Percentiles rank a stretch among this genome's conserved stretches.
Evolutionary conservation across 2,113 vertebrate species (phyloP).

Genomic region (Sylvicapra grimmia): DNA sequence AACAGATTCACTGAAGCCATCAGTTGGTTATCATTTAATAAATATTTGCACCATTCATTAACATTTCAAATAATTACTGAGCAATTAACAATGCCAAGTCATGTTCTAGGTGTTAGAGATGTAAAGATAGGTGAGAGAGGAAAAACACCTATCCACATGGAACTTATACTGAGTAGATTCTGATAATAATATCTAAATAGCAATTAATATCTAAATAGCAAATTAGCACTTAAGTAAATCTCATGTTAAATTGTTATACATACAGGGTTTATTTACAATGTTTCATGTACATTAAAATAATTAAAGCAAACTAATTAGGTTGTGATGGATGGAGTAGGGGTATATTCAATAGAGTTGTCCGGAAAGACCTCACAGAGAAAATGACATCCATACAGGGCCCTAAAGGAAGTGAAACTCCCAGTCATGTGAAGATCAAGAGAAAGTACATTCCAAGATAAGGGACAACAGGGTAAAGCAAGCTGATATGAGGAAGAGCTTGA

Average conservation of each 20-base stretch:
- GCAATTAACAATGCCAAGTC: not conserved
- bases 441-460: not conserved
- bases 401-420: not conserved
- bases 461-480: not conserved
- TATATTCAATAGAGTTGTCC: not conserved
- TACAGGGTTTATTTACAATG: not conserved
- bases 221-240: not conserved
- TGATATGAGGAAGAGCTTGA: not conserved
- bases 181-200: not conserved
- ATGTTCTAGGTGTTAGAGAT: not conserved
- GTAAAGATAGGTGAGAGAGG: not conserved
- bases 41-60: not conserved
- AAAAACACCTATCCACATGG: not conserved
- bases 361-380: not conserved
- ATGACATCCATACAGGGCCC: not conserved
- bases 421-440: not conserved
- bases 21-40: not conserved
- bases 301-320: not conserved
- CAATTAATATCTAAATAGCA: not conserved
- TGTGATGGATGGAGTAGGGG: not conserved
- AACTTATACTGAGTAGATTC: not conserved
- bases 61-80: conserved; percentile 19
- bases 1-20: not conserved
- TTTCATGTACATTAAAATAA: not conserved
- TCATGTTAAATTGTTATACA: not conserved